Conservation (phyloP, 2,888 invertebrate species). For the Ectemnius lituratus region DNA sequence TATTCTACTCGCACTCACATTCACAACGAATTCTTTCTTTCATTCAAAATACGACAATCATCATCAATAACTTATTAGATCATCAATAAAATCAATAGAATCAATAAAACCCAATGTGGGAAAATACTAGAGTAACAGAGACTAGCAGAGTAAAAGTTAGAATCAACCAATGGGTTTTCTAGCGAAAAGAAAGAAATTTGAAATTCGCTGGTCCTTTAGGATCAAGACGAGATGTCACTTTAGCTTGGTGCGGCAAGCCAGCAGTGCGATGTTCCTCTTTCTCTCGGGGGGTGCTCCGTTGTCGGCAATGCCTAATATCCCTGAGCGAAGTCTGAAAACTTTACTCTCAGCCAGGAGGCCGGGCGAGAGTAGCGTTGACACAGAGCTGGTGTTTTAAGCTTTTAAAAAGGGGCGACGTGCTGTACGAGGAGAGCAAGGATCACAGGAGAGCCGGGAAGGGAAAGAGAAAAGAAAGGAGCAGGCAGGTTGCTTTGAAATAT, state of each 20-base stretch:
- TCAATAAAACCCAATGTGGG: too few relatives aligned
- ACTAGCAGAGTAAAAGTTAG: too few relatives aligned
- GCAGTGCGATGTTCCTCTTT: too few relatives aligned
- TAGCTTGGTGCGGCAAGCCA: conserved; percentile 11
- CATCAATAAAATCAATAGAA: too few relatives aligned
- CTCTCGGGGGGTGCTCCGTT: too few relatives aligned
- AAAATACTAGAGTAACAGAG: too few relatives aligned
- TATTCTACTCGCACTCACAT: too few relatives aligned
- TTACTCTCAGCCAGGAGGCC: conserved; percentile 58
- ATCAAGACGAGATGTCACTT: conserved; percentile 51
- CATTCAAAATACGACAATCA: too few relatives aligned
- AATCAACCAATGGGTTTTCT: too few relatives aligned
- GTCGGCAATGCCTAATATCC: conserved; percentile 59
- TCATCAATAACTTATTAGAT: too few relatives aligned
- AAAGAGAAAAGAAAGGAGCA: conserved; percentile 48
- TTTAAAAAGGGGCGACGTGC: conserved; percentile 67
- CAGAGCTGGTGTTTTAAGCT: conserved; percentile 69
- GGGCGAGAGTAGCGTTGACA: conserved; percentile 59
- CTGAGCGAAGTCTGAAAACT: conserved; percentile 68
- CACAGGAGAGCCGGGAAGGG: conserved; percentile 28
- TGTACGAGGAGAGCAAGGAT: conserved; percentile 39
- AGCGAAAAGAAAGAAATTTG: conserved; percentile 50
- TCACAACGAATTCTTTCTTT: too few relatives aligned
- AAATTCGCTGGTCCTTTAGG: conserved; percentile 52
- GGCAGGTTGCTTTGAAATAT: conserved; percentile 73